A percentile compares a stretch with the other conserved stretches of the same genome.
These are phyloP conservation scores for fruit fly (Drosophila melanogaster) DNA, from an alignment of 1,140 invertebrate genomes.

Conservation along the genomic window DNA sequence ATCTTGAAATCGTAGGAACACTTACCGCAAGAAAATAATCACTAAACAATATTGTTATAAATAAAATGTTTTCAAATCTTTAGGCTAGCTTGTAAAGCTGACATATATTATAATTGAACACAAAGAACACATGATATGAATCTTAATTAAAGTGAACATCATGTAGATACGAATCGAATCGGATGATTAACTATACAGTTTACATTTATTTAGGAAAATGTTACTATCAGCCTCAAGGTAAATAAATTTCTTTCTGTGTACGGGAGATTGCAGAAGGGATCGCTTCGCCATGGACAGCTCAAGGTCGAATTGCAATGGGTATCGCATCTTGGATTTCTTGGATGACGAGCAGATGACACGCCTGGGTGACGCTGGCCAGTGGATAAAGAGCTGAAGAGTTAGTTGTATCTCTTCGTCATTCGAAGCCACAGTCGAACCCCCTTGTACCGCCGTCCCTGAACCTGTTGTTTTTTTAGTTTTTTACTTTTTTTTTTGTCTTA, in stretches of 20 bases:
- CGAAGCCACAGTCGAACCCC: slow-evolving; percentile 14
- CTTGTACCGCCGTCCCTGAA: slow-evolving; percentile 2
- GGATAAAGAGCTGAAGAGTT: slow-evolving; percentile 31
- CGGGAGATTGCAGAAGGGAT: slow-evolving; percentile 14
- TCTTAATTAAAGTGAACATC: no score
- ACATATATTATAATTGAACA: no score
- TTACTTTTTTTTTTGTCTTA: slow-evolving; percentile 20
- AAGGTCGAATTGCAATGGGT: slow-evolving; percentile 40
- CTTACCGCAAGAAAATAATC: no score
- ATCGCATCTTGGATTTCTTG: slow-evolving; percentile 35
- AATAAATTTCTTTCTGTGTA: slow-evolving; percentile 15
- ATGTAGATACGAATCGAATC: no score
- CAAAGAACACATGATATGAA: no score
- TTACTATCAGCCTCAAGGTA: no score
- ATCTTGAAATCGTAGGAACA: no score
- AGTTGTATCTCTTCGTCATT: slow-evolving; percentile 53
- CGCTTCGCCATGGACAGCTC: slow-evolving; percentile 47
- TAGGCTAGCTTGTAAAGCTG: no score
- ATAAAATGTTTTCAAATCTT: no score
- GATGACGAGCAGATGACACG: slow-evolving; percentile 48
- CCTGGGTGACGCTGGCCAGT: slow-evolving; percentile 41
- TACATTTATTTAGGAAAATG: no score
- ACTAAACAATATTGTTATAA: no score
- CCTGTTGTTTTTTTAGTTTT: slow-evolving; percentile 17
- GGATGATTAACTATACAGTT: no score